Percentiles rank a stretch among this genome's conserved stretches.
These are phyloP conservation scores for Coregonus ussuriensis DNA, from an alignment of 2,797 vertebrate genomes.

Conservation along the genomic window DNA sequence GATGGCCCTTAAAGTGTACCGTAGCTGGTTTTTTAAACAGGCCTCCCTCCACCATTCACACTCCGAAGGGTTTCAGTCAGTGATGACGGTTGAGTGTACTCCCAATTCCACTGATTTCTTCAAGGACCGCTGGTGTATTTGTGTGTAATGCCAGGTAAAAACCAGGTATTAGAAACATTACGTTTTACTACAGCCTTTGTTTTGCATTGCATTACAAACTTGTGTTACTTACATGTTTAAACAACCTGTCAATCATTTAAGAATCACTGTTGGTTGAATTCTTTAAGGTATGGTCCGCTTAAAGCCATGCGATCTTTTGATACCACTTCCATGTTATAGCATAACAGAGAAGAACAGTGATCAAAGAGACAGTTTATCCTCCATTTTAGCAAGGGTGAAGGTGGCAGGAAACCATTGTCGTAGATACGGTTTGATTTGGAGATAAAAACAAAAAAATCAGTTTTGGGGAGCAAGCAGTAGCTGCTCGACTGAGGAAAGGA, in stretches of 20 bases:
- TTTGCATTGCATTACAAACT: too few relatives aligned
- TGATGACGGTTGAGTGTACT: not conserved
- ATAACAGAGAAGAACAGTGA: not conserved
- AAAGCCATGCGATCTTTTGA: not conserved
- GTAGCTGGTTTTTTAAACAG: not conserved
- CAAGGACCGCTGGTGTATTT: not conserved
- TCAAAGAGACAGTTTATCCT: not conserved
- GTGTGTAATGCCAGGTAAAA: too few relatives aligned
- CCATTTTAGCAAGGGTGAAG: not conserved
- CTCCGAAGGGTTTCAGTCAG: not conserved
- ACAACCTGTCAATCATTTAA: too few relatives aligned
- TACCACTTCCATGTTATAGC: not conserved
- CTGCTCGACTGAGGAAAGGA: not conserved
- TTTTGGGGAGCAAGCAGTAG: too few relatives aligned
- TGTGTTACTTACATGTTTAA: too few relatives aligned
- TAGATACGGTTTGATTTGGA: not conserved
- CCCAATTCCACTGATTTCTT: not conserved
- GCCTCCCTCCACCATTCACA: not conserved
- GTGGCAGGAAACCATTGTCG: not conserved
- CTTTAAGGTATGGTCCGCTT: too few relatives aligned
- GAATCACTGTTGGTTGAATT: too few relatives aligned
- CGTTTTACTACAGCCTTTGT: too few relatives aligned
- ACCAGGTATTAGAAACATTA: too few relatives aligned
- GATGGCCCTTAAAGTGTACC: slow-evolving; percentile 13
- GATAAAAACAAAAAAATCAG: not conserved